phyloP scores from a whole-genome alignment of 2,113 vertebrate species.

The Aleadryas rufinucha region DNA sequence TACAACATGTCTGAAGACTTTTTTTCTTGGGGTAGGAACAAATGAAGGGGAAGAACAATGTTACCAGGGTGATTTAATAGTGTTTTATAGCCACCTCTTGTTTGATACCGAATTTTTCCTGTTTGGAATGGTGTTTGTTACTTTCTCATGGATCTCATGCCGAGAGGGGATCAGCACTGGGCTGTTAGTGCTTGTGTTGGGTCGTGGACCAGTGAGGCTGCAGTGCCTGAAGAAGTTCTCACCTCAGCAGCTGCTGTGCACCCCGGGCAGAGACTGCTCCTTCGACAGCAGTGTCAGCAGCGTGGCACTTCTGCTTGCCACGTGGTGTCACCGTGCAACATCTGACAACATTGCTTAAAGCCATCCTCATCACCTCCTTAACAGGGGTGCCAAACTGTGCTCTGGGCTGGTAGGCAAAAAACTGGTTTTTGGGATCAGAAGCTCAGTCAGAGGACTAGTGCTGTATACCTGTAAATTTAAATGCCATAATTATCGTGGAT shows the following conservation, averaged over 20 bases:
- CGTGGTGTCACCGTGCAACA: neutral
- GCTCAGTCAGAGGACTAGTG: neutral
- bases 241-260: neutral
- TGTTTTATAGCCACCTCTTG: neutral
- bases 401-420: neutral
- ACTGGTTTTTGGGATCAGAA: neutral
- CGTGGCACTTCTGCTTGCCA: neutral
- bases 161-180: accelerated
- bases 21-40: neutral
- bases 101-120: neutral
- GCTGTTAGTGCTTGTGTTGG: neutral
- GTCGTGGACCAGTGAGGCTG: neutral
- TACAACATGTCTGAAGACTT: neutral
- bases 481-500: neutral
- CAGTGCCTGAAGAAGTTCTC: neutral
- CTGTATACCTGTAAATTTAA: neutral
- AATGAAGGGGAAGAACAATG: neutral
- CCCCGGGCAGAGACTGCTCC: neutral
- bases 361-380: neutral
- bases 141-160: neutral
- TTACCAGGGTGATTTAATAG: neutral
- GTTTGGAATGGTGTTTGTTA: neutral
- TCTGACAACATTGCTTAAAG: neutral
- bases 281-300: neutral
- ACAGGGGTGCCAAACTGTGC: neutral